These are phyloP conservation scores for Bedellia somnulentella DNA, from an alignment of 2,888 invertebrate species.

Conservation along the genomic window DNA sequence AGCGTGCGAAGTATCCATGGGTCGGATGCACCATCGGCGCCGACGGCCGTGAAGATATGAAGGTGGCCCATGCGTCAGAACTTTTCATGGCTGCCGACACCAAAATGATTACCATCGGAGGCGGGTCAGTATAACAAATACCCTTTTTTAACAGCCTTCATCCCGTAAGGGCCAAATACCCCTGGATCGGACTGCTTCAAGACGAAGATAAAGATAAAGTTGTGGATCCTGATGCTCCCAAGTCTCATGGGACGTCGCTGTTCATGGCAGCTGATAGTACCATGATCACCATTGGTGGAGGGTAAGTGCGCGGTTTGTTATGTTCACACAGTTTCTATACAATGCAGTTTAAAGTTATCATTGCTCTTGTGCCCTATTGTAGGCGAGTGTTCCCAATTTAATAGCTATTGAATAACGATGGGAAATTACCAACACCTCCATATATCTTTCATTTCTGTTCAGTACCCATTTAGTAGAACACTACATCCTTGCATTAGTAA, in stretches of 20 bases:
- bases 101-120: conserved; percentile 94
- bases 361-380: too few species aligned
- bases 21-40: conserved; percentile 67
- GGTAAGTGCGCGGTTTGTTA: conserved; percentile 63
- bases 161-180: conserved; percentile 84
- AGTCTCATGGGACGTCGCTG: conserved; percentile 76
- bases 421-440: too few species aligned
- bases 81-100: conserved; percentile 95
- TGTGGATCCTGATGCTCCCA: conserved; percentile 11
- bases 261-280: conserved; percentile 94
- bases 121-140: conserved; percentile 71
- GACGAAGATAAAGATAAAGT: conserved; percentile 39
- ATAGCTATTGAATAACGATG: too few species aligned
- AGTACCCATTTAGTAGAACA: too few species aligned
- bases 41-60: conserved; percentile 63
- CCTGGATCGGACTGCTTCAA: conserved; percentile 88
- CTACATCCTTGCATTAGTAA: too few species aligned
- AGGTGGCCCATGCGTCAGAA: conserved; percentile 81
- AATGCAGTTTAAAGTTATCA: not conserved
- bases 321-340: not conserved
- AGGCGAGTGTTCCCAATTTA: too few species aligned
- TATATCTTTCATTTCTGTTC: too few species aligned
- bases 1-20: conserved; percentile 92
- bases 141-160: conserved; percentile 51
- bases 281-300: conserved; percentile 93